Conservation (phyloP, 1,140 invertebrate genomes). For the Drosophila albomicans region DNA sequence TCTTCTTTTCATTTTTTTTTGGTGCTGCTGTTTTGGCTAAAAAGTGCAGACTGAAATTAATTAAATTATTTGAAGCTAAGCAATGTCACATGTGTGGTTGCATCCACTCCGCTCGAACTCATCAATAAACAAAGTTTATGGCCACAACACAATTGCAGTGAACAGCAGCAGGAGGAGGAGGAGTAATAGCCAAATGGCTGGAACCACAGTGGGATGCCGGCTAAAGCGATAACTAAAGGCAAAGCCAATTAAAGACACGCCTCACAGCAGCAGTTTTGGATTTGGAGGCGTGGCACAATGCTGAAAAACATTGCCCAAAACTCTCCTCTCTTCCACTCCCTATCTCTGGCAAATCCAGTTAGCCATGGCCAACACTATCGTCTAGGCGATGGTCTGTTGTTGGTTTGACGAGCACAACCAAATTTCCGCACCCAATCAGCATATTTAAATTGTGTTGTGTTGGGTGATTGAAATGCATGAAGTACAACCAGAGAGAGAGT, state of each 20-base stretch:
- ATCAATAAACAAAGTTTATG: conserved; percentile 77
- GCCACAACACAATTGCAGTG: conserved; percentile 45
- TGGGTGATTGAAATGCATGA: conserved; percentile 80
- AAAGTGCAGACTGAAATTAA: conserved; percentile 63
- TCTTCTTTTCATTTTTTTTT: no score
- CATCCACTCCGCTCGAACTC: conserved; percentile 29
- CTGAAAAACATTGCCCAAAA: conserved; percentile 16
- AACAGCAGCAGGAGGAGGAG: conserved; percentile 7
- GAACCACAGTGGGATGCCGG: conserved; percentile 8
- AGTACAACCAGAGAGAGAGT: conserved; percentile 34
- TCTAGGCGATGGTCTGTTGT: conserved; percentile 7
- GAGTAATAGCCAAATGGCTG: not conserved
- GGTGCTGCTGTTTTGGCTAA: conserved; percentile 28
- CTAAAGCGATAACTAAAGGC: conserved; percentile 34
- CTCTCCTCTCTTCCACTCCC: not conserved
- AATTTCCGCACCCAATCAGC: conserved; percentile 81
- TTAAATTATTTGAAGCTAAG: conserved; percentile 69
- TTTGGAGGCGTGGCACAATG: conserved; percentile 21
- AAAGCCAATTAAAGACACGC: conserved; percentile 72
- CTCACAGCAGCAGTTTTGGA: conserved; percentile 20
- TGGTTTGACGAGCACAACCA: conserved; percentile 51
- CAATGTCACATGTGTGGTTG: conserved; percentile 56
- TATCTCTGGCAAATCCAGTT: not conserved
- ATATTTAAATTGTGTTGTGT: conserved; percentile 83
- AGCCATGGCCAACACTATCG: conserved; percentile 32